Conservation (phyloP, 64 coral and sea anemone genomes). For the Montipora cactus region DNA sequence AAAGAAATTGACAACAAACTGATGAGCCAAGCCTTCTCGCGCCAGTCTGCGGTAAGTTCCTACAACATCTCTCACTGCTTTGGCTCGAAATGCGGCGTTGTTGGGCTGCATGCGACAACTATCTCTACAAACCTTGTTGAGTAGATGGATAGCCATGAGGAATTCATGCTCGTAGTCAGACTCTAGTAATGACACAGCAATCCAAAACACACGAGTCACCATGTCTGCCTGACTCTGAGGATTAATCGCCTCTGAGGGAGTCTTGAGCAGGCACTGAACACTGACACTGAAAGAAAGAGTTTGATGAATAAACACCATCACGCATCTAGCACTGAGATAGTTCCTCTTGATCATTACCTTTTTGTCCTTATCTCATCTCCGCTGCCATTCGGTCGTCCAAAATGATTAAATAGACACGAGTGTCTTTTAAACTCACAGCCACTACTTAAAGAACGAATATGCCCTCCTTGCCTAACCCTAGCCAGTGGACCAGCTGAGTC, state of each 20-base stretch:
- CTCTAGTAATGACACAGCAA: slow-evolving; percentile 95
- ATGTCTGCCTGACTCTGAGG: slow-evolving; percentile 90
- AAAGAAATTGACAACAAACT: background rate
- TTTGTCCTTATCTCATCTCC: slow-evolving; percentile 69
- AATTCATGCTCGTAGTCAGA: slow-evolving; percentile 99
- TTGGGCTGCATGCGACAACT: background rate
- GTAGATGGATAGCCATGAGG: slow-evolving; percentile 86
- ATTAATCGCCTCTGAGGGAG: slow-evolving; percentile 72
- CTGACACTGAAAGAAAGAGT: slow-evolving; percentile 70
- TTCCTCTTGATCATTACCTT: slow-evolving; percentile 21
- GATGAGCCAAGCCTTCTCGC: too few relatives aligned
- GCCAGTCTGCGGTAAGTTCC: too few relatives aligned
- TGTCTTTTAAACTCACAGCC: slow-evolving; percentile 80
- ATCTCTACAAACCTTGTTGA: slow-evolving; percentile 78
- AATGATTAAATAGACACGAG: slow-evolving; percentile 70
- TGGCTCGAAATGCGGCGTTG: too few relatives aligned
- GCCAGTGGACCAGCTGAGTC: slow-evolving; percentile 43
- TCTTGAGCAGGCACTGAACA: slow-evolving; percentile 85
- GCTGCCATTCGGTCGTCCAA: slow-evolving; percentile 70
- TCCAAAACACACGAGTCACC: slow-evolving; percentile 97
- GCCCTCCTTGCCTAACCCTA: slow-evolving; percentile 46
- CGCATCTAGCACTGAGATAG: background rate
- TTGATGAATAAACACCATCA: too few relatives aligned
- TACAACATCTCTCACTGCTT: too few relatives aligned
- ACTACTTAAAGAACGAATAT: slow-evolving; percentile 83